These are phyloP conservation scores for Hyaena hyaena DNA, from an alignment of 2,113 vertebrate species.

Conservation along the genomic window DNA sequence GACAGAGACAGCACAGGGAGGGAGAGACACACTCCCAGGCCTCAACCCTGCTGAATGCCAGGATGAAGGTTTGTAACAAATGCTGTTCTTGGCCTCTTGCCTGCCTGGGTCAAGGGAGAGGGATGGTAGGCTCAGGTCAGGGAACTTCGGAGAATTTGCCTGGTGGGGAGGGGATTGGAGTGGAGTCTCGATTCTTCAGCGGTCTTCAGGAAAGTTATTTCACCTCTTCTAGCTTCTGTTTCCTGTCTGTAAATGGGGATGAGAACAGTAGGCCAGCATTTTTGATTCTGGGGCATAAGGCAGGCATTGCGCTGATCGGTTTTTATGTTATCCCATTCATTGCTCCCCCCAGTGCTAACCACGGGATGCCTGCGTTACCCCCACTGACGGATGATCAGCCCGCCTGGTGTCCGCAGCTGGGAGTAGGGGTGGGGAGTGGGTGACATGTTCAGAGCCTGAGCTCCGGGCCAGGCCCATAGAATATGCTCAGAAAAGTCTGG, in stretches of 20 bases:
- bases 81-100: not conserved
- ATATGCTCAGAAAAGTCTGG: not conserved
- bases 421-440: too few species aligned
- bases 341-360: not conserved
- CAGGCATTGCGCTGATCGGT: too few species aligned
- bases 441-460: not conserved
- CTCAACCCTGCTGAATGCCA: accelerated
- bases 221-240: not conserved
- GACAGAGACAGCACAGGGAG: not conserved
- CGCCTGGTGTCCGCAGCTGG: not conserved
- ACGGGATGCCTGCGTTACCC: not conserved
- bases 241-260: not conserved
- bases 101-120: not conserved
- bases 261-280: too few species aligned
- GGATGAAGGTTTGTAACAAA: too few species aligned
- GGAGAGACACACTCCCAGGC: too few species aligned
- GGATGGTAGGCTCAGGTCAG: not conserved
- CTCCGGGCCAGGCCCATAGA: accelerated
- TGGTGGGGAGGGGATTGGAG: too few species aligned
- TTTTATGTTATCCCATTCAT: not conserved
- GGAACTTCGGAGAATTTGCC: not conserved
- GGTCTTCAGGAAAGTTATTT: not conserved
- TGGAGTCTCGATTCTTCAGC: not conserved
- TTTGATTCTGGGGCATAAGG: not conserved
- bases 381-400: not conserved